Evolutionary conservation across 2,888 invertebrate genomes (phyloP), one percentile per base, ranked within the genome.

Genomic region (Coecobrya sp.): DNA sequence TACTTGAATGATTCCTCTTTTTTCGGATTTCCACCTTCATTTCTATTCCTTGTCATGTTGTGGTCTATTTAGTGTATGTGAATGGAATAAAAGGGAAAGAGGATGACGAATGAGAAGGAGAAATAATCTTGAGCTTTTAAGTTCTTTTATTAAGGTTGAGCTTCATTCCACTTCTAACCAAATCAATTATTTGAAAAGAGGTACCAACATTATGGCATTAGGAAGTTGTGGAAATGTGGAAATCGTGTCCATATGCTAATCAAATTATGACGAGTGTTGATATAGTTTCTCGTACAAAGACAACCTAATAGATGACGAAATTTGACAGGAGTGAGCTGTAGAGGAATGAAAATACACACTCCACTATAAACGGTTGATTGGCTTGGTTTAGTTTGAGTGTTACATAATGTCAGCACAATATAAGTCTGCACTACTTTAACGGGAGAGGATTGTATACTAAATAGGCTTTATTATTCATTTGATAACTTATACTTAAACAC

Each of bases 221-320:
- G 36, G 36, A 36, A 36, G 73, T 86, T 52, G 30, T 22, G 49
- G 76, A 87, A 87, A 87, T 87, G 76, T 59, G 62, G 25, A 76
- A 87, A 87, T 59, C 87, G 36, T 76, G 73, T 87, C 62, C 30
- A 76, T 76, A 87, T 76, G 87, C 59, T 87, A 87, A 87, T 87
- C 87, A 87, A 87, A 76, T 76, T 87, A 76, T 76, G 68, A 68
- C 16, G 87, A 76, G 59, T 68, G 49, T 86, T 86, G 68, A 86
- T n/a, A 36, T n/a, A 36, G 11, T 65, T 13, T 27, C 4, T 3
- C 30, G 36, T 68, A 2, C n/a, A 16, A 68, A 30, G 22, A n/a
- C 5, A 30, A 68, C 16, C 68, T 5, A 30, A 13, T 27, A 36
- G n/a, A 36, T 36, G 49, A 49, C 49, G 1, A 11, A 16, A n/a